Base-by-base conservation (phyloP, 2,113 vertebrate species). In the Cyanoderma ruficeps region DNA sequence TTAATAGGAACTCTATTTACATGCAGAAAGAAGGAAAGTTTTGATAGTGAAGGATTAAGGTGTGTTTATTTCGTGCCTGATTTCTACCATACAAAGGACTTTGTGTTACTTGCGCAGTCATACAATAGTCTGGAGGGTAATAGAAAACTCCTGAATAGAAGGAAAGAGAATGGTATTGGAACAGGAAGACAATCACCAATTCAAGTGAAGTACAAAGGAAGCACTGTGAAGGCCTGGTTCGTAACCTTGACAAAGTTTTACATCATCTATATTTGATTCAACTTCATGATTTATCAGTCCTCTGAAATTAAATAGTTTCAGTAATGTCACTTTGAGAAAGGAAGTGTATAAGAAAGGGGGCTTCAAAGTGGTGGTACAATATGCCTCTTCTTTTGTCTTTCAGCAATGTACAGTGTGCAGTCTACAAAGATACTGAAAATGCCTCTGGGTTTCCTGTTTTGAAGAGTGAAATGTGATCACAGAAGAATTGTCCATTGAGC, bases 71-170 rank as follows among this genome's bases (percentile, higher is more conserved):
- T 96, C 63, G 47, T 93, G 87, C 89, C 78, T 89, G 53, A 63
- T 92, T 76, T 82, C 90, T 86, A 63, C 83, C 47, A 16, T 31
- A 97, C 76, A 98, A 97, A 98, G 96, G 87, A 84, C 86, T 97
- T 72, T 92, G 92, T 97, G 93, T 97, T 96, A 71, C 80, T 92
- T 70, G 31, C 2, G 0, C 10, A 86, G 94, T 94, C 74, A 97
- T 92, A 98, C 94, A 98, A 97, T 97, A 97, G 95, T 93, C 86
- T 93, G 94, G 94, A 97, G 97, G 95, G 97, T 98, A 98, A 97
- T 72, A 96, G 91, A 96, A 98, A 97, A 96, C 92, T 90, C 72
- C 60, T 97, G 95, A 98, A 98, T 97, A 95, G 97, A 97, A 98
- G 97, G 97, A 98, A 98, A 97, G 94, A 97, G 91, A 94, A 96